Base-by-base conservation (phyloP, 1,140 invertebrate species). In the Procambarus virginalis region DNA sequence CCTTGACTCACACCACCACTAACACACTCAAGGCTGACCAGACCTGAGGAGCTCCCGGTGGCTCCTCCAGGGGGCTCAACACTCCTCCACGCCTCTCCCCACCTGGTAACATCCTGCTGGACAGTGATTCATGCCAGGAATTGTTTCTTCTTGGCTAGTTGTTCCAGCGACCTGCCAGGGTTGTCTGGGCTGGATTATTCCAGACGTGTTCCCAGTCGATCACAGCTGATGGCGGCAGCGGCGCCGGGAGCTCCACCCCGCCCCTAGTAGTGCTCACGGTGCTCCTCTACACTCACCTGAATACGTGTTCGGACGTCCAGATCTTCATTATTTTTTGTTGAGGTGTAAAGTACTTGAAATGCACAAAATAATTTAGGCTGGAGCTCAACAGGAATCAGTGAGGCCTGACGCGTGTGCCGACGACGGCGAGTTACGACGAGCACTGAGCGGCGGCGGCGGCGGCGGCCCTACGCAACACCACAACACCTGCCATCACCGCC, bases 281-380 rank as follows among this genome's bases (percentile, higher is more conserved):
- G 9, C 5, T 46, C 9, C 6, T 9, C 55, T 9, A 0, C 10
- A 84, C 73, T 85, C 49, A 85, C 84, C 73, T 85, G 34, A 85
- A 85, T 76, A 77, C 51, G 22, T 85, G 84, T 77, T 85, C 84
- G 0, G 84, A 85, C 51, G 84, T 85, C 84, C 84, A 85, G 22
- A 85, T 85, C 34, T 85, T 85, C 84, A 85, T 85, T 73, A 8
- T 77, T 46, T n/a, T n/a, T n/a, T 34, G 34, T 34, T 34, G 76
- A 5, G 49, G 49, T 55, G 46, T 3, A 8, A 70, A 34, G 68
- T 5, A 34, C 68, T 34, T 70, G 5, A 70, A 22, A 70, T 34
- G 10, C 68, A 70, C n/a, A 34, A 34, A 70, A 22, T 70, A 34
- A 34, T 34, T 34, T 70, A 22, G 17, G 10, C 1, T n/a, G 4